A percentile compares a stretch with the other conserved stretches of the same genome.
Conservation (phyloP, 2,797 vertebrate species). For the Ceryle rudis region DNA sequence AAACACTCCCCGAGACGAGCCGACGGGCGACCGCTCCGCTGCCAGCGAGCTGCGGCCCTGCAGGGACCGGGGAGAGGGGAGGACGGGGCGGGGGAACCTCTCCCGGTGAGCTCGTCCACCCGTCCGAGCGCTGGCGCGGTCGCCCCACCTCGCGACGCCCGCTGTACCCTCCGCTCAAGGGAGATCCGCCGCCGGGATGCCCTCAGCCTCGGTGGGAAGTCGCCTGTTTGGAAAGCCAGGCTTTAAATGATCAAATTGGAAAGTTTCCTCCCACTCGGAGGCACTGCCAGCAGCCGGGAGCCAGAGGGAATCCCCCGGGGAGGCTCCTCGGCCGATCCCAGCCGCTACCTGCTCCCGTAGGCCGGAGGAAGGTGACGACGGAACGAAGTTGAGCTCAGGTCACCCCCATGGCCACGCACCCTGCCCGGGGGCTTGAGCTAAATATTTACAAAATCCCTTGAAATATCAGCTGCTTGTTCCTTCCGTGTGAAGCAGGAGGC, state of each 20-base stretch:
- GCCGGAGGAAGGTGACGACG: neutral
- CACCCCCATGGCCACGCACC: neutral
- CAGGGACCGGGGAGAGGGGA: neutral
- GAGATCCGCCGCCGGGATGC: neutral
- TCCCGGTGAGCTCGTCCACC: neutral
- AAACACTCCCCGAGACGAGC: neutral
- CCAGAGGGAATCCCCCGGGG: neutral
- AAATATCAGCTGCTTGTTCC: neutral
- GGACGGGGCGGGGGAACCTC: neutral
- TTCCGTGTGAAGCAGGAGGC: neutral
- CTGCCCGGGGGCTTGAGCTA: neutral
- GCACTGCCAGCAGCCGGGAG: neutral
- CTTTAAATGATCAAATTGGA: neutral
- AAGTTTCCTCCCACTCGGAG: neutral
- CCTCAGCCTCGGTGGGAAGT: neutral
- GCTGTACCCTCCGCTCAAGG: neutral
- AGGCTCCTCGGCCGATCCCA: accelerated
- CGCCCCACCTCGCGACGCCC: accelerated
- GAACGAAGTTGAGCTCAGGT: neutral
- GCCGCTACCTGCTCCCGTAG: neutral
- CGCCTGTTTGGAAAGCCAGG: neutral
- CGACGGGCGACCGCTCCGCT: neutral
- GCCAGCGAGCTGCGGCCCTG: neutral
- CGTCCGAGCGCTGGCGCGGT: accelerated
- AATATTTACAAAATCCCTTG: neutral